These are phyloP conservation scores for Larimichthys crocea DNA, from an alignment of 2,113 vertebrate genomes.

Conservation along the genomic window DNA sequence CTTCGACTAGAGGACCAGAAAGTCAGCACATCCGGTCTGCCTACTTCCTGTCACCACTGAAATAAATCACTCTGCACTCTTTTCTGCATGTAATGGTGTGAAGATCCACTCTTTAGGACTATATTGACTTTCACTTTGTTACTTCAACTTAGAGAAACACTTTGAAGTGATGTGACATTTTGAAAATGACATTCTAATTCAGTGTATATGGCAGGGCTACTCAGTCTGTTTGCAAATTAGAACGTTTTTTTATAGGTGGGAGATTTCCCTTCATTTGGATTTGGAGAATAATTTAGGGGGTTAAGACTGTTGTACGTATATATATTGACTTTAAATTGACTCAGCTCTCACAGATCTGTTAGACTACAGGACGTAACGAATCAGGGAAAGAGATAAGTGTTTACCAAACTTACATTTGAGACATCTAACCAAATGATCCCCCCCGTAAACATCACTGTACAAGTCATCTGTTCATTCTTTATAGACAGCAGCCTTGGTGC, in stretches of 20 bases:
- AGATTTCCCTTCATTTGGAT: conserved; percentile 52
- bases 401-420: conserved; percentile 73
- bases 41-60: conserved; percentile 61
- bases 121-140: conserved; percentile 62
- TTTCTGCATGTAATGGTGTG: conserved; percentile 76
- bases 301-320: conserved; percentile 58
- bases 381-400: conserved; percentile 79
- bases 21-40: conserved; percentile 48
- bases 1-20: conserved; percentile 85
- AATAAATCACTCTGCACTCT: conserved; percentile 64
- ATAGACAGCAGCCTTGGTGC: conserved; percentile 71
- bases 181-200: conserved; percentile 48
- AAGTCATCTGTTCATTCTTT: conserved; percentile 62
- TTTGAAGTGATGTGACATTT: conserved; percentile 62
- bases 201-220: conserved; percentile 55
- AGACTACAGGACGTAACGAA: conserved; percentile 58
- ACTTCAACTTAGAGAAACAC: conserved; percentile 61
- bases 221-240: conserved; percentile 43
- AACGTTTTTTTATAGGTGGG: conserved; percentile 32
- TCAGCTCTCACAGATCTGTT: conserved; percentile 48
- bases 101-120: conserved; percentile 72
- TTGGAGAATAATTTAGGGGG: conserved; percentile 40
- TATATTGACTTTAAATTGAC: conserved; percentile 40
- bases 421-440: conserved; percentile 60
- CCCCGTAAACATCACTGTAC: conserved; percentile 56